Conservation (phyloP, 2,113 vertebrate genomes). For the Nesogale talazaci region DNA sequence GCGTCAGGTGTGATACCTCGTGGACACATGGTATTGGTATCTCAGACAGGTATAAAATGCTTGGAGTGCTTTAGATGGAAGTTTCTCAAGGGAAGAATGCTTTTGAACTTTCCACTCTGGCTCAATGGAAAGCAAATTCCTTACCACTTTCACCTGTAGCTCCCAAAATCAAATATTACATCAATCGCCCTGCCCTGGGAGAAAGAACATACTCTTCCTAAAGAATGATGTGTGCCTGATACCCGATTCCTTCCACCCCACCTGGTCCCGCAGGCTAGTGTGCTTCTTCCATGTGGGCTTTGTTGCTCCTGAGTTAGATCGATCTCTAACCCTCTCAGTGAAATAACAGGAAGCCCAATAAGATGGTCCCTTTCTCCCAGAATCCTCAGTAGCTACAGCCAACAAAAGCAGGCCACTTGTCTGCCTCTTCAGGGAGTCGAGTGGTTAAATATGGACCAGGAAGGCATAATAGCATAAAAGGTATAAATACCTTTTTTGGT, state of each 20-base stretch:
- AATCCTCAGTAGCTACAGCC: conserved; percentile 65
- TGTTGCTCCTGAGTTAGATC: no score
- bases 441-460: conserved; percentile 49
- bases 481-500: conserved; percentile 67
- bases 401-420: conserved; percentile 41
- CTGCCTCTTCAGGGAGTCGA: conserved; percentile 50
- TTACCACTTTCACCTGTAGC: background rate
- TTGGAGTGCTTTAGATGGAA: background rate
- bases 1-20: no score
- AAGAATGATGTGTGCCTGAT: conserved; percentile 19
- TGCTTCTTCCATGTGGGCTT: no score
- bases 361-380: conserved; percentile 46
- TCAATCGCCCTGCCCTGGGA: background rate
- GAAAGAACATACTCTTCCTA: conserved; percentile 7
- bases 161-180: background rate
- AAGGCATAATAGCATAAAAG: conserved; percentile 53
- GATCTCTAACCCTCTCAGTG: no score
- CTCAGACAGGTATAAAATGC: background rate
- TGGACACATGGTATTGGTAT: background rate
- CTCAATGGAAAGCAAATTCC: background rate
- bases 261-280: no score
- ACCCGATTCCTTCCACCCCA: no score
- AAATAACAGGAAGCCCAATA: conserved; percentile 70
- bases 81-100: background rate
- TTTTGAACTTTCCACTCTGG: background rate